Percentiles rank a stretch among this genome's conserved stretches.
Evolutionary conservation across 1,140 invertebrate genomes (phyloP).

Genomic region (Calliphora vicina): DNA sequence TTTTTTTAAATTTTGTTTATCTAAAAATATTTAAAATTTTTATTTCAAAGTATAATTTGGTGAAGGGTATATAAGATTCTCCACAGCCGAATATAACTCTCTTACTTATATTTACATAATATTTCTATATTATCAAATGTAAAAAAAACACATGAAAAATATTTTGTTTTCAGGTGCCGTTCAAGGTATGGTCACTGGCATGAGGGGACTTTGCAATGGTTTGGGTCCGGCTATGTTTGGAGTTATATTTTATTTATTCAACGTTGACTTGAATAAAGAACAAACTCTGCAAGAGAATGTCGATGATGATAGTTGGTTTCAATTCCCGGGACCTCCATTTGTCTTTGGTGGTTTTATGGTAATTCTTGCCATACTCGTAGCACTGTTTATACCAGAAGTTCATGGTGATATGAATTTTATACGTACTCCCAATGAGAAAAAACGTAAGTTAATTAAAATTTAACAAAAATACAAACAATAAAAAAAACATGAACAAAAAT

Average conservation of each 20-base stretch:
- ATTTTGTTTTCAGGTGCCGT: slow-evolving; percentile 75
- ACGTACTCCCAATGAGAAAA: slow-evolving; percentile 64
- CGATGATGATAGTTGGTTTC: slow-evolving; percentile 64
- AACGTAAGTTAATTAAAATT: slow-evolving; percentile 52
- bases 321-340: slow-evolving; percentile 99
- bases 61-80: no score
- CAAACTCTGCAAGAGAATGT: slow-evolving; percentile 52
- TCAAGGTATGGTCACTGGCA: slow-evolving; percentile 98
- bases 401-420: slow-evolving; percentile 63
- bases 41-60: no score
- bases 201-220: slow-evolving; percentile 92
- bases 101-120: no score
- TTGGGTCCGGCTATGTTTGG: slow-evolving; percentile 96
- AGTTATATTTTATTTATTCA: slow-evolving; percentile 97
- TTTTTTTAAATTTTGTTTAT: no score
- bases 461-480: neutral
- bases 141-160: no score
- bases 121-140: no score
- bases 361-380: slow-evolving; percentile 91
- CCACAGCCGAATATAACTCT: no score
- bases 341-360: slow-evolving; percentile 97
- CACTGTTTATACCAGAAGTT: slow-evolving; percentile 88
- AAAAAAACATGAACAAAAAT: neutral
- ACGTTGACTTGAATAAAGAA: slow-evolving; percentile 93
- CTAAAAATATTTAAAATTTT: no score